Conservation (phyloP, 2,888 invertebrate species). For the Thumatha senex region DNA sequence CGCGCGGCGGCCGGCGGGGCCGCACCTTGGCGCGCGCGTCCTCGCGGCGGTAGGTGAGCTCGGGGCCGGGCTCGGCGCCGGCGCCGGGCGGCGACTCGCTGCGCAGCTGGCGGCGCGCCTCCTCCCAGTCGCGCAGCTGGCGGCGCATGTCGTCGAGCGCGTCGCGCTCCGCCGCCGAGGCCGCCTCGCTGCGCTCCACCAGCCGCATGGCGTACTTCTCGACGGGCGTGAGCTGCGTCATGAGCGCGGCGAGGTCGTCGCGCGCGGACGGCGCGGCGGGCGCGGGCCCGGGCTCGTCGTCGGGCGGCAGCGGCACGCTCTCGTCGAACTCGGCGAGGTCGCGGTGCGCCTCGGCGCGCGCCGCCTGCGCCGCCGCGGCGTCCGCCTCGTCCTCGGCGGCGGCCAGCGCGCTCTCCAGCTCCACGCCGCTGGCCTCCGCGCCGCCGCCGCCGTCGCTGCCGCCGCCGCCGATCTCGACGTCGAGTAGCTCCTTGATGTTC, state of each 20-base stretch:
- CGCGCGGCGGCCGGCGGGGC: constrained; percentile 6
- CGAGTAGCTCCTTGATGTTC: constrained; percentile 97
- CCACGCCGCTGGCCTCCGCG: constrained; percentile 62
- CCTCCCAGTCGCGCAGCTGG: constrained; percentile 88
- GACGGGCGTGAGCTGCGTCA: constrained; percentile 92
- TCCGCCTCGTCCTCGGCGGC: constrained; percentile 98
- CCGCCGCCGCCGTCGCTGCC: constrained; percentile 86
- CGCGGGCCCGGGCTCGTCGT: constrained; percentile 89
- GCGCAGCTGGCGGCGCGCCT: constrained; percentile 80
- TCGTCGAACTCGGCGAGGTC: constrained; percentile 98
- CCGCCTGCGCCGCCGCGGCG: constrained; percentile 94
- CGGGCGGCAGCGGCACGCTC: constrained; percentile 94
- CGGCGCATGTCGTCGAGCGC: constrained; percentile 94
- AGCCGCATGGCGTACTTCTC: constrained; percentile 97
- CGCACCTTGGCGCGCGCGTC: constrained; percentile 49
- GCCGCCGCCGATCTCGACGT: constrained; percentile 81
- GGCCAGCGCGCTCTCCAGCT: constrained; percentile 92
- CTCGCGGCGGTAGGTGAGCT: constrained; percentile 83
- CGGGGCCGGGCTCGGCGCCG: constrained; percentile 41
- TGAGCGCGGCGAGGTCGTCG: constrained; percentile 58
- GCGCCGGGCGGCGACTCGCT: constrained; percentile 29
- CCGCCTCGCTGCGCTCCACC: constrained; percentile 94
- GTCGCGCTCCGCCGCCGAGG: constrained; percentile 92
- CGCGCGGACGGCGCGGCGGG: constrained; percentile 46
- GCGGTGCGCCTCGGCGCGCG: constrained; percentile 94